Evolutionary conservation across 1,140 invertebrate genomes (phyloP).

Genomic region (Pseudomyrmex concolor): DNA sequence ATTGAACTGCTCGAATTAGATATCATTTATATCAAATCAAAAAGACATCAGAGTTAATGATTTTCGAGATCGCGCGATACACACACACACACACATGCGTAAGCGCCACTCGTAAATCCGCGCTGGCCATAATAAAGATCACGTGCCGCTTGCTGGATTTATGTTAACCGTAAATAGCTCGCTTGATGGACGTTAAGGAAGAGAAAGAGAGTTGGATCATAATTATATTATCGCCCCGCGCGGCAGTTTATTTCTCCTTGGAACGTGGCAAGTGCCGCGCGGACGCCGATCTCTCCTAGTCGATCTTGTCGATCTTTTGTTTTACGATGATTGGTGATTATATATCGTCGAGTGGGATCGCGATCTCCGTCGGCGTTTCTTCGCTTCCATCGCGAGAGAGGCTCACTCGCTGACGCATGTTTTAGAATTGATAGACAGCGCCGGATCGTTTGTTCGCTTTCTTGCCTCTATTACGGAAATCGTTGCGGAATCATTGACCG

Average conservation of each 20-base stretch:
- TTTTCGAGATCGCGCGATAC: background rate
- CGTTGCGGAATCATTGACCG: constrained; percentile 68
- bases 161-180: constrained; percentile 26
- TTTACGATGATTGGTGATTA: constrained; percentile 45
- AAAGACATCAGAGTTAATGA: background rate
- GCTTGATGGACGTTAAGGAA: constrained; percentile 32
- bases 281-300: background rate
- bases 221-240: constrained; percentile 47
- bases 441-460: constrained; percentile 61
- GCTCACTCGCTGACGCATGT: constrained; percentile 49
- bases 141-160: constrained; percentile 31
- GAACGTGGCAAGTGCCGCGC: constrained; percentile 15
- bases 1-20: constrained; percentile 3
- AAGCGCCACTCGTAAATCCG: constrained; percentile 24
- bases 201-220: constrained; percentile 10
- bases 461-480: constrained; percentile 65
- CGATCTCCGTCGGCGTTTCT: constrained; percentile 14
- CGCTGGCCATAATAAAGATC: constrained; percentile 18
- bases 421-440: constrained; percentile 58
- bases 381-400: background rate
- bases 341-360: constrained; percentile 26
- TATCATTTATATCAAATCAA: background rate
- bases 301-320: constrained; percentile 38
- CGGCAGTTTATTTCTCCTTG: constrained; percentile 24
- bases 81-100: background rate